Base-by-base conservation (phyloP, 1,140 invertebrate genomes). In the Conus ventricosus region DNA sequence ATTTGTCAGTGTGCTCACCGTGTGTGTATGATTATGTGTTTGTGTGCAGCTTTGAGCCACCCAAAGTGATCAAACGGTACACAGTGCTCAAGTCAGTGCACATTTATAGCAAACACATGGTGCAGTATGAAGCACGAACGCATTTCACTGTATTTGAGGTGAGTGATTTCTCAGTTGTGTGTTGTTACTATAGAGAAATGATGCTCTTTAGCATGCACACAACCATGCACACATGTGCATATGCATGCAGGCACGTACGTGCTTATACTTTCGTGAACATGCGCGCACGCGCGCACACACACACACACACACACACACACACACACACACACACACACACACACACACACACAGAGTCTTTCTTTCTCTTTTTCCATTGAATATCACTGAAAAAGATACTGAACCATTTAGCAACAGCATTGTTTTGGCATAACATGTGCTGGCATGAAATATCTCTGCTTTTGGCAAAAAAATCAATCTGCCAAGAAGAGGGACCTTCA, bases 41-140 rank as follows among this genome's bases (percentile, higher is more conserved):
- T 81, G 84, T 85, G 23, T 94, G 53, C 94, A 98, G 97, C 92
- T 97, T 96, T 96, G 96, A 96, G 39, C 96, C 97, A 51, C 95
- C 95, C 27, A 98, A 97, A 96, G 95, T 96, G 89, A 97, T 91
- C 67, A 85, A 87, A 15, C 90, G 91, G 85, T 88, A 88, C 20
- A 98, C 97, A 6, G 92, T 99, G 11, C 95, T 99, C 3, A 98
- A 98, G 95, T 98, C 98, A 80, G 97, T 97, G 81, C 97, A 98
- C 94, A 97, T 99, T 91, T 97, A 98, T 93, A 99, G 99, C 95
- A 99, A 99, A 91, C 98, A 99, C 94, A 96, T 97, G 93, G 98
- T 99, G 0, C 98, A 99, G 92, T 99, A 99, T 96, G 99, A 99
- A 96, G 96, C 97, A 7, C 96, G 99, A 93, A 99, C 99, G 17